Evolutionary conservation across 35 echinoderm and acorn worm species (phyloP).

Genomic region (Amphiura filiformis): DNA sequence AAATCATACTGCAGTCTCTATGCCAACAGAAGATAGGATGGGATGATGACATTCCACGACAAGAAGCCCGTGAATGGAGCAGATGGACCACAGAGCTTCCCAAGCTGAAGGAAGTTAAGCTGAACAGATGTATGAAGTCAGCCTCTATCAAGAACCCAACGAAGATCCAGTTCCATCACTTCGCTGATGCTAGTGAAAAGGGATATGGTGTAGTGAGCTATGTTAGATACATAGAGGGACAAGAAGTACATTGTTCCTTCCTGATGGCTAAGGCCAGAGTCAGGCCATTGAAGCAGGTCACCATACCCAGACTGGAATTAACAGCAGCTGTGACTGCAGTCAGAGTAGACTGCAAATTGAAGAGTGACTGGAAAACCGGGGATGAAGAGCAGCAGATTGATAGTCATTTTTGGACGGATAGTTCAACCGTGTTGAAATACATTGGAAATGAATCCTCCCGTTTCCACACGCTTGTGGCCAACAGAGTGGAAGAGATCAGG

Average conservation of each 20-base stretch:
- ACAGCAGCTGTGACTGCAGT: conserved; percentile 42
- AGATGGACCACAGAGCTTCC: neutral
- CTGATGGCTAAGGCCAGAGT: conserved; percentile 14
- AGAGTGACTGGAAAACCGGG: neutral
- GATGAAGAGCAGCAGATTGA: no score
- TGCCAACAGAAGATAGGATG: neutral
- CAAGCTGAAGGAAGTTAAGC: neutral
- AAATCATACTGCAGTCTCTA: neutral
- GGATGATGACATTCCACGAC: neutral
- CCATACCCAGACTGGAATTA: conserved; percentile 45
- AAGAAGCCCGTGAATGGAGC: neutral
- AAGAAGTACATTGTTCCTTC: neutral
- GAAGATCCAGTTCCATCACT: no score
- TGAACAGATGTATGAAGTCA: no score
- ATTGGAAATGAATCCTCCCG: conserved; percentile 28
- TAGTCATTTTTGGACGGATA: conserved; percentile 44
- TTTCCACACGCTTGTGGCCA: conserved; percentile 61
- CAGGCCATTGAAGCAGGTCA: conserved; percentile 27
- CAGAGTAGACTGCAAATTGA: conserved; percentile 8
- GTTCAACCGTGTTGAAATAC: conserved; percentile 41
- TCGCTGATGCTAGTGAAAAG: no score
- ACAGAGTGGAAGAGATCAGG: conserved; percentile 38
- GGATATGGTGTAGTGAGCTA: no score
- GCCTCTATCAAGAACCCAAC: no score
- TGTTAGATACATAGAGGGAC: no score